phyloP scores from a whole-genome alignment of 2,888 invertebrate species.

The Tipula confusa region DNA sequence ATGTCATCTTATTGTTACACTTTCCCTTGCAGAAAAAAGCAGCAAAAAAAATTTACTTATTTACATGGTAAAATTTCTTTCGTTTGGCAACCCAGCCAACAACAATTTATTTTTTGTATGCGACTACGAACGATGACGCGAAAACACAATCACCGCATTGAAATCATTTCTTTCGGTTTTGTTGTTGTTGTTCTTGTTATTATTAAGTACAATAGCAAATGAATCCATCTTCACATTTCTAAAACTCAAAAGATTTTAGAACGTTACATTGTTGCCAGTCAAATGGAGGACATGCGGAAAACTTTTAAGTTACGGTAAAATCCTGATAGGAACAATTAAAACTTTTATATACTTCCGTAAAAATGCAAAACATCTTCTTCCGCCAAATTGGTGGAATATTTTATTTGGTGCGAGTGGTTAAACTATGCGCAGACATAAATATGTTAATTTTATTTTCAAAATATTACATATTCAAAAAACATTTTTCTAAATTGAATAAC shows the following conservation, averaged over 20 bases:
- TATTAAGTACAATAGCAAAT: background rate
- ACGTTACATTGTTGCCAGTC: background rate
- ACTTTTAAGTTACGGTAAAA: background rate
- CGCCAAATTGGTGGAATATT: background rate
- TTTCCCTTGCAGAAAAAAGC: background rate
- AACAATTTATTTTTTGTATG: too few species aligned
- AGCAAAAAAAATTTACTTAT: background rate
- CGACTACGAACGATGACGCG: background rate
- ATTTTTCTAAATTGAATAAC: background rate
- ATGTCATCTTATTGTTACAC: constrained; percentile 25
- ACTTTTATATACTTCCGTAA: background rate
- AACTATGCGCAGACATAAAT: background rate
- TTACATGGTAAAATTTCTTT: constrained; percentile 5
- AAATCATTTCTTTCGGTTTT: background rate
- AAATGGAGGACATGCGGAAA: background rate
- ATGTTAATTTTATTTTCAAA: background rate
- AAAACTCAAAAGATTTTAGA: background rate
- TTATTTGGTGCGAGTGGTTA: background rate
- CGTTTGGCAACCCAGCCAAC: background rate
- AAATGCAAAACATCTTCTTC: background rate
- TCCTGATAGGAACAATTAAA: background rate
- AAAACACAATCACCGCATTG: background rate
- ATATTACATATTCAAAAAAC: background rate
- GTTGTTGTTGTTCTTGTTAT: too few species aligned
- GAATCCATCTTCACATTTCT: background rate